Evolutionary conservation across 92 coral and sea anemone species (phyloP), one percentile per base, ranked within the genome.

Genomic region (Heteractis magnifica): DNA sequence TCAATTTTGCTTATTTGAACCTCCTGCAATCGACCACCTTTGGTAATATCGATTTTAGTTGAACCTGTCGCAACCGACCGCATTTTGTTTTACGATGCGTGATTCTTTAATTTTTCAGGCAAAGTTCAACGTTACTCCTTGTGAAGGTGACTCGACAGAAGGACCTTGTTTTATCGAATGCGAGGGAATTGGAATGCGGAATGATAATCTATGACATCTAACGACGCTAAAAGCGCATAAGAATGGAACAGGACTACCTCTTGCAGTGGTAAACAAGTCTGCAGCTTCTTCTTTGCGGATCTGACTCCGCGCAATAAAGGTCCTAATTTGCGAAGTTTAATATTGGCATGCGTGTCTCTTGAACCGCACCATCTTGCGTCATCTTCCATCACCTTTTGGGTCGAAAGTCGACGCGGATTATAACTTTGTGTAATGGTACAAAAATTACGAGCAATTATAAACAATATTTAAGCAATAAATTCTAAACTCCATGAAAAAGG

Each of bases 141-240:
- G 79, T 49, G 85, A 65, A 26, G 64, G 82, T 8, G 86, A 81
- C 23, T 26, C 58, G 19, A 88, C 55, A n/a, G 52, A 75, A 34
- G 82, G 83, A 71, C 79, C 83, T 50, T 91, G 86, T 81, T 50
- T 93, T 21, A 88, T 95, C 60, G 98, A 93, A 89, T 95, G 98
- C 59, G 91, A 91, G 10, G 98, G 98, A 72, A 88, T 93, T 56
- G 98, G 98, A 15, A 79, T 95, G 86, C 75, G 79, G 51, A 95
- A 95, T 75, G 87, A 81, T 56, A 52, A 79, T 56, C 76, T 95
- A 56, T 91, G 86, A 81, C 79, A 58, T 5, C 19, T 53, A 2
- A 8, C 9, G 6, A 53, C 58, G 58, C 10, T 53, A 53, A 53
- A 8, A 12, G 58, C 1, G 1, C 44, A 34, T 34, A 34, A 34